phyloP scores from a whole-genome alignment of 2,113 vertebrate species.

The Ictalurus furcatus region DNA sequence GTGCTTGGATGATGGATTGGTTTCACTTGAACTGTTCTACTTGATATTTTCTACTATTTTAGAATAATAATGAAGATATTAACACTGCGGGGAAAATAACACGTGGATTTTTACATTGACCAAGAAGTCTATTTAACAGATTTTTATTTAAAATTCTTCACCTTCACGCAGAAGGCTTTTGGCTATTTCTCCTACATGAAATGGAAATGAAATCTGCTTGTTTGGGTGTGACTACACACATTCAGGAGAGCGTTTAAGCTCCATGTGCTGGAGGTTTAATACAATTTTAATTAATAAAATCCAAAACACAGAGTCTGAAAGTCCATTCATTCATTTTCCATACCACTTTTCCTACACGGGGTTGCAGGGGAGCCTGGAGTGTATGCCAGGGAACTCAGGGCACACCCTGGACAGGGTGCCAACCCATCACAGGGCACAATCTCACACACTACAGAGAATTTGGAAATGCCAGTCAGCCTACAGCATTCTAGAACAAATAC shows the following conservation, averaged over 20 bases:
- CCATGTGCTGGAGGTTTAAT: background rate
- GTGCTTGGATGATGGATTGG: background rate
- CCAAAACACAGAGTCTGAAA: background rate
- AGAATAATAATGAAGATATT: background rate
- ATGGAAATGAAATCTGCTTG: background rate
- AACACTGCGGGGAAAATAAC: background rate
- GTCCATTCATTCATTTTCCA: too few relatives aligned
- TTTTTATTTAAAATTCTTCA: background rate
- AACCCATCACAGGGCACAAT: too few relatives aligned
- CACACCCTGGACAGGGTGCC: too few relatives aligned
- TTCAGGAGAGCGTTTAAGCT: background rate
- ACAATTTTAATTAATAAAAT: background rate
- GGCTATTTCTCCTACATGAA: background rate
- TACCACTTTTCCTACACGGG: too few relatives aligned
- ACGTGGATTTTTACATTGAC: background rate
- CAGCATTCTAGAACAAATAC: too few relatives aligned
- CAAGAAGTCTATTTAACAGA: background rate
- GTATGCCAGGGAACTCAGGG: too few relatives aligned
- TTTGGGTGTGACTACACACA: background rate
- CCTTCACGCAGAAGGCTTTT: background rate
- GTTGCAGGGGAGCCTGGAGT: too few relatives aligned
- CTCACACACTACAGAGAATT: too few relatives aligned
- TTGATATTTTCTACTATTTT: background rate
- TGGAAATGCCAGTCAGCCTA: too few relatives aligned
- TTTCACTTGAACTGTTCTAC: background rate